These are phyloP conservation scores for Theristicus caerulescens DNA, from an alignment of 2,113 vertebrate species.

Conservation along the genomic window DNA sequence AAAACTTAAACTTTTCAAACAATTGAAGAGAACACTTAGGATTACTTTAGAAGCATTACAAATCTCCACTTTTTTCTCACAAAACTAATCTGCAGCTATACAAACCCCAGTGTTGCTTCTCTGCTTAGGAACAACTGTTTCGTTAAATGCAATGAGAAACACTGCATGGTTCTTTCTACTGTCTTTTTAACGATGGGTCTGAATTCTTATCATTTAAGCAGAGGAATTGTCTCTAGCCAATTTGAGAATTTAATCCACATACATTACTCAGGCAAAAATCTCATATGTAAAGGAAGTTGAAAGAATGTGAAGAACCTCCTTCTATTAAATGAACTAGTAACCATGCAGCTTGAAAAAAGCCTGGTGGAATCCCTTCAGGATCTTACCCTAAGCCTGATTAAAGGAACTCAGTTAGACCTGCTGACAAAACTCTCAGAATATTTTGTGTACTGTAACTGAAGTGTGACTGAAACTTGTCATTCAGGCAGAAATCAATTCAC, in stretches of 20 bases:
- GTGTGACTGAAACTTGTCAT: constrained; percentile 39
- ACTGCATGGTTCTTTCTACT: neutral
- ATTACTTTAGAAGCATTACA: neutral
- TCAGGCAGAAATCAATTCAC: constrained; percentile 22
- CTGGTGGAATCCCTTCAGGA: neutral
- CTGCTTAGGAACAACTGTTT: neutral
- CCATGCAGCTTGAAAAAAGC: neutral
- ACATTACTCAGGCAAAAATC: neutral
- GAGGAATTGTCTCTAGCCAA: neutral
- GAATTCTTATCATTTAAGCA: neutral
- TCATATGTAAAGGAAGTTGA: neutral
- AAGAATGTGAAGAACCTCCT: neutral
- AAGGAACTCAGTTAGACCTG: constrained; percentile 22
- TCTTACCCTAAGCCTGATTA: neutral
- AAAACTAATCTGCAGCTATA: neutral
- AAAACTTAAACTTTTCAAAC: neutral
- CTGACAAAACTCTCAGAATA: constrained; percentile 19
- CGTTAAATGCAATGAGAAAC: neutral
- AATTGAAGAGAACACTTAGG: neutral
- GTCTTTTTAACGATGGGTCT: neutral
- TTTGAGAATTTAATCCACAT: neutral
- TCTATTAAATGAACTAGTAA: neutral
- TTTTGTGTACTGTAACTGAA: constrained; percentile 24
- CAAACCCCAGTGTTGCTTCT: neutral
- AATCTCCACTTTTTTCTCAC: neutral